These are phyloP conservation scores for Zaprionus vittiger DNA, from an alignment of 1,140 invertebrate species.

Conservation along the genomic window DNA sequence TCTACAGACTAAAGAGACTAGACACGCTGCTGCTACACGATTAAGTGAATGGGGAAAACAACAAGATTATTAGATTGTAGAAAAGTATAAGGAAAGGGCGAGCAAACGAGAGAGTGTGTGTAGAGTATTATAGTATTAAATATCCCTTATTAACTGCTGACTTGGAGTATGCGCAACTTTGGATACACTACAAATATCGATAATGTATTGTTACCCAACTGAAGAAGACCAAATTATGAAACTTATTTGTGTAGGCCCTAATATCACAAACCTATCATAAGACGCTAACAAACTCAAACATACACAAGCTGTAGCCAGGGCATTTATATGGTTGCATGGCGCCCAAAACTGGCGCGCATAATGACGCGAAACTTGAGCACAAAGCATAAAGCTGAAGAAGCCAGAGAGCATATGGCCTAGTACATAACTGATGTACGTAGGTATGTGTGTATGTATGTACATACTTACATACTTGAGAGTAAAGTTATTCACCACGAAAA, in stretches of 20 bases:
- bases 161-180: background rate
- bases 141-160: background rate
- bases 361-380: slow-evolving; percentile 66
- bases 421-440: background rate
- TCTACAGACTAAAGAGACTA: background rate
- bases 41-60: background rate
- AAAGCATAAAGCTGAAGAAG: slow-evolving; percentile 52
- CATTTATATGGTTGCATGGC: slow-evolving; percentile 57
- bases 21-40: background rate
- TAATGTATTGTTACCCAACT: background rate
- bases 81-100: background rate
- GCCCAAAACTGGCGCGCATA: slow-evolving; percentile 68
- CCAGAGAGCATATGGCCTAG: slow-evolving; percentile 5
- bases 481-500: slow-evolving; percentile 45
- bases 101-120: background rate
- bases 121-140: background rate
- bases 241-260: slow-evolving; percentile 1
- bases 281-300: slow-evolving; percentile 14
- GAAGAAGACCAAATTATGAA: slow-evolving; percentile 1
- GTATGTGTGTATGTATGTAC: background rate
- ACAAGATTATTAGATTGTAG: slow-evolving; percentile 4
- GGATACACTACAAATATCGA: background rate
- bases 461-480: background rate
- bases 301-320: slow-evolving; percentile 18
- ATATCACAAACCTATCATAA: slow-evolving; percentile 14